Evolutionary conservation across 2,113 vertebrate species (phyloP), one percentile per base, ranked within the genome.

Genomic region (Cheilinus undulatus): DNA sequence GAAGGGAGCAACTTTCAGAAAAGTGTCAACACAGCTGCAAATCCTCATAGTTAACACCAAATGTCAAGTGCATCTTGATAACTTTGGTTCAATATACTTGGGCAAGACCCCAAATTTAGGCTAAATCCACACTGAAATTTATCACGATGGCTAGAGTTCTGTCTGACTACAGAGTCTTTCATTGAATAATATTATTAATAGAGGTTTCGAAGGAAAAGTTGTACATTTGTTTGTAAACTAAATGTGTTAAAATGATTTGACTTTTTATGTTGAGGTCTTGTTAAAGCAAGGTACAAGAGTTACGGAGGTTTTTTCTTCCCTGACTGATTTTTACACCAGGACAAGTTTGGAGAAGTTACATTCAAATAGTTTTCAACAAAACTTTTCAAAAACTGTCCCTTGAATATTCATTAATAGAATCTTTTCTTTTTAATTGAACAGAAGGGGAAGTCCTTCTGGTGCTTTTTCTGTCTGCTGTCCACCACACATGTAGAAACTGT

Each of bases 1-100:
- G 58, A 79, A 60, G 45, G 15, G 23, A 64, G 14, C 36, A 23
- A 50, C 62, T 76, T 26, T 24, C 53, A 56, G 11, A 67, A 13
- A n/a, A 3, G 9, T 5, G 5, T 45, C 54, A 56, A 26, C 42
- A 71, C 50, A 67, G 32, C 38, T 61, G 73, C 49, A 38, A 24
- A 12, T 26, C 22, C 34, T 7, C 15, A 54, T 22, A 40, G 40
- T 51, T 3, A 56, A 63, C 14, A 36, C 10, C 3, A 19, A 13
- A 52, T 59, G 53, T 36, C n/a, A n/a, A n/a, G n/a, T n/a, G n/a
- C n/a, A 51, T 20, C n/a, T 22, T 15, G 6, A 38, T n/a, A 3
- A 0, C 17, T 3, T 17, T n/a, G 7, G 22, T 11, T 62, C 32
- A 34, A 11, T 34, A 34, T 34, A 34, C 3, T 10, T 10, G 32